Evolutionary conservation across 2,113 vertebrate species (phyloP).

Genomic region (Apodemus sylvaticus): DNA sequence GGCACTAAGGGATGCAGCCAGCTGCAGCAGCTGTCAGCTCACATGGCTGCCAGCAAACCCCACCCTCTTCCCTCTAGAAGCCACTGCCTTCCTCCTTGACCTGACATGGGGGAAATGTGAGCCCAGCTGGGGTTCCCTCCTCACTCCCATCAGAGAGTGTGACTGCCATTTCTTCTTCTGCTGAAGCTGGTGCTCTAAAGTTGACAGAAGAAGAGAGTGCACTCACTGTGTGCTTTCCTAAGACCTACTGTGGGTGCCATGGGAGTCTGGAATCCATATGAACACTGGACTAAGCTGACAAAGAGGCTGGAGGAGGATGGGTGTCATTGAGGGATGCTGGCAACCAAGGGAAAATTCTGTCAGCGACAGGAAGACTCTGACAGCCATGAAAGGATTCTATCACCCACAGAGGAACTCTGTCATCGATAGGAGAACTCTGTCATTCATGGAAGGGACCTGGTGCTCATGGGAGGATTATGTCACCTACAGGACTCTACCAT

Average conservation of each 20-base stretch:
- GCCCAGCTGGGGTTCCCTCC: not conserved
- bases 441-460: not conserved
- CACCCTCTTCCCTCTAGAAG: not conserved
- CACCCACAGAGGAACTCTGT: not conserved
- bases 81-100: not conserved
- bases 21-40: not conserved
- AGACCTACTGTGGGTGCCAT: not conserved
- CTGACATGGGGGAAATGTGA: accelerated
- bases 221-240: not conserved
- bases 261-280: not conserved
- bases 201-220: not conserved
- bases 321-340: not conserved
- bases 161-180: not conserved
- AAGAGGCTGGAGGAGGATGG: not conserved
- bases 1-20: not conserved
- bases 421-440: not conserved
- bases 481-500: not conserved
- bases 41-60: accelerated
- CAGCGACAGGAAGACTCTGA: too few species aligned
- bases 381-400: too few species aligned
- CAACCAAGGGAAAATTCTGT: not conserved
- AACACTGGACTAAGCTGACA: not conserved
- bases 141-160: not conserved
- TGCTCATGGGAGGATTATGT: not conserved
- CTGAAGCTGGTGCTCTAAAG: not conserved